A percentile compares a stretch with the other conserved stretches of the same genome.
phyloP scores from a whole-genome alignment of 2,888 invertebrate species.

The Celastrina argiolus region DNA sequence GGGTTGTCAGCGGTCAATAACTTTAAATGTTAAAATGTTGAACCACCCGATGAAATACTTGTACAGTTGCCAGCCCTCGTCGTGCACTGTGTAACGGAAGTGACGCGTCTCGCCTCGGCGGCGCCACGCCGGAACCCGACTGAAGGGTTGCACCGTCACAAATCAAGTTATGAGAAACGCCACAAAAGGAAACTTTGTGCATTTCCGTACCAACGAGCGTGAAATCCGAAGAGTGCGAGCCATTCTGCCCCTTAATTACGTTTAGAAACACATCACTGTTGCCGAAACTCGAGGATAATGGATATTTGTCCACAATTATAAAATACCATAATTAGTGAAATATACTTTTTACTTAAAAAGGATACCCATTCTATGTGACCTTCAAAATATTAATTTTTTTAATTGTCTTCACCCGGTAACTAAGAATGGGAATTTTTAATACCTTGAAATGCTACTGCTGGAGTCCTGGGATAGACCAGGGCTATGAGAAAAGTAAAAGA shows the following conservation, averaged over 20 bases:
- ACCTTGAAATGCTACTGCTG: too few species aligned
- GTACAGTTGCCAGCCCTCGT: slow-evolving; percentile 21
- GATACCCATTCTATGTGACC: too few species aligned
- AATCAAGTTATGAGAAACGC: slow-evolving; percentile 76
- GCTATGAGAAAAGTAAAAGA: too few species aligned
- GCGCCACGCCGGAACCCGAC: slow-evolving; percentile 68
- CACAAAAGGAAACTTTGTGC: slow-evolving; percentile 78
- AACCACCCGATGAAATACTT: not conserved
- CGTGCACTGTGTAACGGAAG: slow-evolving; percentile 45
- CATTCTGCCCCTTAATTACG: slow-evolving; percentile 44
- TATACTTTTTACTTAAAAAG: too few species aligned
- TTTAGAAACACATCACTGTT: slow-evolving; percentile 39
- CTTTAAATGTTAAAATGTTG: not conserved
- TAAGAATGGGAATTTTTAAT: too few species aligned
- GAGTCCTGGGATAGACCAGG: too few species aligned
- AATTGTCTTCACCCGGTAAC: too few species aligned
- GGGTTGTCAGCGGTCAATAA: not conserved
- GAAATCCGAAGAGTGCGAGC: slow-evolving; percentile 55
- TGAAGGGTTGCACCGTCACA: slow-evolving; percentile 76
- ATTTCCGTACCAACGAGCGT: slow-evolving; percentile 72
- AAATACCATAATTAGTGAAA: too few species aligned
- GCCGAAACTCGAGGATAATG: not conserved
- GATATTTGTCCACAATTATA: not conserved
- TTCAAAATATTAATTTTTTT: too few species aligned
- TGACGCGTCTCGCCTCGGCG: slow-evolving; percentile 69